Percentiles rank a stretch among this genome's conserved stretches.
Conservation (phyloP, 1,140 invertebrate genomes). For the Achatina immaculata region DNA sequence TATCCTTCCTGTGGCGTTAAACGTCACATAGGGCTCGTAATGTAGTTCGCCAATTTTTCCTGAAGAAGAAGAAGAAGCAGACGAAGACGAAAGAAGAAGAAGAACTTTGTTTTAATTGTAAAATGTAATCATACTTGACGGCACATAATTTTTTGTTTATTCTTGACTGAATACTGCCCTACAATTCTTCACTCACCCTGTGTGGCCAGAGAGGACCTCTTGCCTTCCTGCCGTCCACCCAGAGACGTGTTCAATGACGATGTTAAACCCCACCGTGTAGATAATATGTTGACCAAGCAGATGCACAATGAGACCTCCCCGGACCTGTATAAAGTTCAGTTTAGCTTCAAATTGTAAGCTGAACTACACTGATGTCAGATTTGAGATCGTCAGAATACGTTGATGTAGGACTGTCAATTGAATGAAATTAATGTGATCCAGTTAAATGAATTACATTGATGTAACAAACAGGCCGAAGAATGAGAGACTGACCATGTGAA, state of each 20-base stretch:
- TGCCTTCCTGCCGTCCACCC: background rate
- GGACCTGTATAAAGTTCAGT: background rate
- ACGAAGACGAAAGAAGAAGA: too few relatives aligned
- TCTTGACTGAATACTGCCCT: too few relatives aligned
- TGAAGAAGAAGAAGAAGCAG: too few relatives aligned
- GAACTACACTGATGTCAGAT: background rate
- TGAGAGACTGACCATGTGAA: too few relatives aligned
- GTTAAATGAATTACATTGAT: background rate
- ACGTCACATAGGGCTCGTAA: too few relatives aligned
- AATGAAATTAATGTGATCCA: background rate
- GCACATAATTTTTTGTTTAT: too few relatives aligned
- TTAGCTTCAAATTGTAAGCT: background rate
- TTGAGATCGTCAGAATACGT: background rate
- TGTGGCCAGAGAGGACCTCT: slow-evolving; percentile 11
- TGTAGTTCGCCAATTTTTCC: too few relatives aligned
- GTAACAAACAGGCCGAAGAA: background rate
- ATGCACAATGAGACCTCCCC: slow-evolving; percentile 11
- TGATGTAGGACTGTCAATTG: background rate
- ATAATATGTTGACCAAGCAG: slow-evolving; percentile 1
- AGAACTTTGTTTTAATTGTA: too few relatives aligned
- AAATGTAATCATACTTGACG: too few relatives aligned
- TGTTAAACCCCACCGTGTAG: slow-evolving; percentile 3
- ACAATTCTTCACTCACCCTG: slow-evolving; percentile 14
- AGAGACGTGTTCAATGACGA: slow-evolving; percentile 5
- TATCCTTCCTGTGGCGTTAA: too few relatives aligned